Evolutionary conservation across 2,888 invertebrate species (phyloP).

Genomic region (Helleia helle): DNA sequence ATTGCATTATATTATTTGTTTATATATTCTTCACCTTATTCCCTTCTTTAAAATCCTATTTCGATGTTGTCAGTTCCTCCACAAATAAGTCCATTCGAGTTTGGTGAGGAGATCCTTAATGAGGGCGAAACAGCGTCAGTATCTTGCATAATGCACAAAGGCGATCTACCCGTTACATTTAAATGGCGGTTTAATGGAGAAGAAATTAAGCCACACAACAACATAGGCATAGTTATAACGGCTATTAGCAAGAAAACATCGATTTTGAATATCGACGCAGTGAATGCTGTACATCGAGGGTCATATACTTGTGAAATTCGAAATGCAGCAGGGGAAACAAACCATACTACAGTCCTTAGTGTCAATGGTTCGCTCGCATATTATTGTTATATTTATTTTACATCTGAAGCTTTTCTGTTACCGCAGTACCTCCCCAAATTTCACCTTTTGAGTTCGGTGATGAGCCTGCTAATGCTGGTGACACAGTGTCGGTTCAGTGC

Average conservation of each 20-base stretch:
- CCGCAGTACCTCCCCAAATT: slow-evolving; percentile 79
- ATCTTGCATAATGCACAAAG: slow-evolving; percentile 83
- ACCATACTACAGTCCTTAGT: slow-evolving; percentile 73
- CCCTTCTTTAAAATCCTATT: slow-evolving; percentile 21
- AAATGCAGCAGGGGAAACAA: slow-evolving; percentile 76
- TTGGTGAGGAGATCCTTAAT: slow-evolving; percentile 82
- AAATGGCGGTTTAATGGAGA: slow-evolving; percentile 79
- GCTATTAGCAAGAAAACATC: slow-evolving; percentile 77
- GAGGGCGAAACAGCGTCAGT: slow-evolving; percentile 82
- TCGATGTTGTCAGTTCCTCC: slow-evolving; percentile 74
- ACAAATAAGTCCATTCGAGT: slow-evolving; percentile 83
- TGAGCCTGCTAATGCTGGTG: slow-evolving; percentile 83
- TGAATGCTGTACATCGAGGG: slow-evolving; percentile 75
- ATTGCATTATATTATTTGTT: slow-evolving; percentile 35
- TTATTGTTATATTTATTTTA: slow-evolving; percentile 25
- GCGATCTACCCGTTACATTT: slow-evolving; percentile 86
- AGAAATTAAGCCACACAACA: slow-evolving; percentile 61
- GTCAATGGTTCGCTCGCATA: slow-evolving; percentile 72
- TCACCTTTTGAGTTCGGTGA: slow-evolving; percentile 79
- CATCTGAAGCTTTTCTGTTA: slow-evolving; percentile 31
- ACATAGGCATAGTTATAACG: slow-evolving; percentile 73
- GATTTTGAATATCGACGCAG: slow-evolving; percentile 77
- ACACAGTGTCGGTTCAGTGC: slow-evolving; percentile 81
- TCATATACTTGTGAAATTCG: slow-evolving; percentile 78
- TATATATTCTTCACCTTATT: slow-evolving; percentile 11